These are phyloP conservation scores for Macropodus opercularis DNA, from an alignment of 2,797 vertebrate species.

Conservation along the genomic window DNA sequence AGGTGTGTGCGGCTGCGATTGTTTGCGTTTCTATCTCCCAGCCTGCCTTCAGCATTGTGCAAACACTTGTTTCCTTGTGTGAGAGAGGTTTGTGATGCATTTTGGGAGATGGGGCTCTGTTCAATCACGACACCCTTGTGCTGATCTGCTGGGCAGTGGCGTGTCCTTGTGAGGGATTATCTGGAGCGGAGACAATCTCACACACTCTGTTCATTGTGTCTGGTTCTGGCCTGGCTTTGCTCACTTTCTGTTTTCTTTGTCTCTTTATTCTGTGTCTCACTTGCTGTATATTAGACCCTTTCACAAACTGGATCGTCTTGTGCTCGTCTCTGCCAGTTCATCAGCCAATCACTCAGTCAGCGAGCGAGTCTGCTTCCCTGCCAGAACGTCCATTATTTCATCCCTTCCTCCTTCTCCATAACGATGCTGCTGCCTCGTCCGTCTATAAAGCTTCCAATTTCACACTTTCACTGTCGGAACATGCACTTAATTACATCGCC, in stretches of 20 bases:
- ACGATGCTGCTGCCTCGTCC: slow-evolving; percentile 22
- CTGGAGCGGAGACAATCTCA: slow-evolving; percentile 21
- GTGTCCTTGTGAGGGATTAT: slow-evolving; percentile 54
- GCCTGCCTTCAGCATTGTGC: neutral
- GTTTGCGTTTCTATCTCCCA: slow-evolving; percentile 28
- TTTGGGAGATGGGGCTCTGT: slow-evolving; percentile 11
- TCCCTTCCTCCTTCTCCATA: slow-evolving; percentile 28
- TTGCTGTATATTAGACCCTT: neutral
- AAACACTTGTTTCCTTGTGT: neutral
- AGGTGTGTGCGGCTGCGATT: too few species aligned
- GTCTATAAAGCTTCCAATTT: slow-evolving; percentile 55
- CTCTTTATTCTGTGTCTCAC: neutral
- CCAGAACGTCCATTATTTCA: slow-evolving; percentile 47
- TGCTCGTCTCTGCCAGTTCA: slow-evolving; percentile 35
- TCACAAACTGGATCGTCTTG: slow-evolving; percentile 6
- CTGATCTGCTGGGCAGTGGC: slow-evolving; percentile 30
- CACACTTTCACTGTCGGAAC: slow-evolving; percentile 60
- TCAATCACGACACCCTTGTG: slow-evolving; percentile 28
- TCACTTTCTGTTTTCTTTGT: slow-evolving; percentile 9
- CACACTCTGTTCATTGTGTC: neutral
- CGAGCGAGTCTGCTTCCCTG: slow-evolving; percentile 14
- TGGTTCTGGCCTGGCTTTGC: slow-evolving; percentile 5
- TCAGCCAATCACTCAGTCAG: slow-evolving; percentile 32
- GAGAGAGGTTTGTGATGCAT: slow-evolving; percentile 5
- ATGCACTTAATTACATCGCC: slow-evolving; percentile 56